Evolutionary conservation across 2,888 invertebrate species (phyloP), one percentile per base, ranked within the genome.

Genomic region (Subacronicta megacephala): DNA sequence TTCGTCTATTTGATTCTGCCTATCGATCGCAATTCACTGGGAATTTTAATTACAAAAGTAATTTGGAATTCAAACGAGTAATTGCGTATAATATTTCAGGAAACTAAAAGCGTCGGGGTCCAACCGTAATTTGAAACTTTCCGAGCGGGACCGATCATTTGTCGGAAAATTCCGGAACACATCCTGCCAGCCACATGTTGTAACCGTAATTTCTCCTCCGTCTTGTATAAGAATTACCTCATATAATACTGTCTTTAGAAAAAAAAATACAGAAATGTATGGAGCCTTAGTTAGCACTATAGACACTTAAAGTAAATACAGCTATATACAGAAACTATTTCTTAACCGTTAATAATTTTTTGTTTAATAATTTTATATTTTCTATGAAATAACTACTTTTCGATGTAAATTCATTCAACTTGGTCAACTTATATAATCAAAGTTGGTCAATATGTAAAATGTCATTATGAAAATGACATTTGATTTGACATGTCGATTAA

Each of bases 101-200:
- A 71, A 77, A 83, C 80, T 80, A 77, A 77, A 75, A 77, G 61
- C 72, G 71, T 67, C 69, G 40, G 55, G 68, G 78, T 72, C 59
- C 53, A 75, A 69, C 72, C 80, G 81, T 84, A 83, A 87, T 87
- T 86, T 82, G 80, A 78, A 86, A 84, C 80, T 84, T 86, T 83
- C 65, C 58, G 73, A 70, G 73, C 73, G 74, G 69, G 77, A 65
- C 77, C 75, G 80, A 82, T 82, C 81, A 84, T 86, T 88, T 86
- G 83, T 85, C 81, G 76, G 80, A 72, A 78, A 83, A 84, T 83
- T 84, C 80, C 80, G 75, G 81, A 77, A 80, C 78, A 74, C 71
- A 76, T 80, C 77, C 78, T 67, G 55, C 63, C 69, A 71, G 79
- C 81, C 80, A 71, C 74, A 74, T 71, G 65, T 66, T 76, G 72